Evolutionary conservation across 2,797 vertebrate species (phyloP).

Genomic region (Agapornis canus): DNA sequence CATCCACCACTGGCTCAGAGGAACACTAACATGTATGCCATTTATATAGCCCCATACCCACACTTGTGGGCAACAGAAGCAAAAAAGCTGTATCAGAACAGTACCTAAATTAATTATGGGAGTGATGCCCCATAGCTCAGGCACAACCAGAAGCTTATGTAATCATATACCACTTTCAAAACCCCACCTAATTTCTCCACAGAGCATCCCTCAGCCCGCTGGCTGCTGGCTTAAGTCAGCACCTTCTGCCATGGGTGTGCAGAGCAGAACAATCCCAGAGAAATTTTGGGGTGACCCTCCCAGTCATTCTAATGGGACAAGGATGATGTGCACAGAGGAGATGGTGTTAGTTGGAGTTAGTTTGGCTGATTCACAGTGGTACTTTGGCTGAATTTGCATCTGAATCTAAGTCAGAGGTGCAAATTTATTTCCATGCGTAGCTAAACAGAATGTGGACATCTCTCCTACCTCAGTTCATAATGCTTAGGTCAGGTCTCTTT

Average conservation of each 20-base stretch:
- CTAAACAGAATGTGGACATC: not conserved
- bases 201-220: not conserved
- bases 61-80: not conserved
- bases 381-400: not conserved
- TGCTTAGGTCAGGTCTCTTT: not conserved
- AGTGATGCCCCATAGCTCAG: not conserved
- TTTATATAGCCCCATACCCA: not conserved
- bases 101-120: not conserved
- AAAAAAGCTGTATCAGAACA: not conserved
- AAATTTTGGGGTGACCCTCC: not conserved
- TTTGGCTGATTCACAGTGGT: not conserved
- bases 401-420: not conserved
- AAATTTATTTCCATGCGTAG: not conserved
- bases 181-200: fast-evolving
- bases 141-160: not conserved
- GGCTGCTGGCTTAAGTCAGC: not conserved
- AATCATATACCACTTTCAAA: fast-evolving
- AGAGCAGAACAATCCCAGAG: fast-evolving
- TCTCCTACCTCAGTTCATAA: not conserved
- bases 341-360: not conserved
- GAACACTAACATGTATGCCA: not conserved
- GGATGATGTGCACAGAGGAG: fast-evolving
- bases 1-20: not conserved
- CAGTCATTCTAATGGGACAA: not conserved
- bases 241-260: not conserved